Evolutionary conservation across 1,140 invertebrate species (phyloP).

Genomic region (Harpegnathos saltator): DNA sequence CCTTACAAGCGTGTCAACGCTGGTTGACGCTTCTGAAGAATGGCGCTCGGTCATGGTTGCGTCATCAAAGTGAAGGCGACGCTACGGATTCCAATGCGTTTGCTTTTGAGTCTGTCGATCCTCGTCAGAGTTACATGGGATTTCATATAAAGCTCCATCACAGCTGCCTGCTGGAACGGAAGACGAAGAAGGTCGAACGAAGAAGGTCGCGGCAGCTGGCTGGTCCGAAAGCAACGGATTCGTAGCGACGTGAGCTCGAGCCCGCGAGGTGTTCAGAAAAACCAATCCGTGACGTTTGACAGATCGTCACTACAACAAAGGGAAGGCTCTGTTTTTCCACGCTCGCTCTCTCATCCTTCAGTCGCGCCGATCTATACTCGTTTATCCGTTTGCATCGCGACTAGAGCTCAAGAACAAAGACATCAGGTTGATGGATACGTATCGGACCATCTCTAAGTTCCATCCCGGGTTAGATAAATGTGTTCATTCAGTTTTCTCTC

Average conservation of each 20-base stretch:
- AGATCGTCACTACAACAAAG: slow-evolving; percentile 75
- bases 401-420: slow-evolving; percentile 79
- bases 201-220: slow-evolving; percentile 79
- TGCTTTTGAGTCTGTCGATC: slow-evolving; percentile 78
- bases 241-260: slow-evolving; percentile 31
- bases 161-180: slow-evolving; percentile 59
- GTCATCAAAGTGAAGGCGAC: slow-evolving; percentile 35
- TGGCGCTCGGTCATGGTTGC: slow-evolving; percentile 40
- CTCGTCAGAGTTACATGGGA: slow-evolving; percentile 76
- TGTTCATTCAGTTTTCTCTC: background rate
- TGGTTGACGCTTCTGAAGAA: slow-evolving; percentile 65
- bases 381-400: slow-evolving; percentile 5
- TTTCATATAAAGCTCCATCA: slow-evolving; percentile 77
- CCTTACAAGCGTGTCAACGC: slow-evolving; percentile 19
- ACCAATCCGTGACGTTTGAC: slow-evolving; percentile 83
- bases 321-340: slow-evolving; percentile 67
- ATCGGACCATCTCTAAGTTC: background rate
- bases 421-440: slow-evolving; percentile 80
- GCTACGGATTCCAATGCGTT: slow-evolving; percentile 56
- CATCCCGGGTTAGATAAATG: background rate
- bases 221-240: slow-evolving; percentile 62
- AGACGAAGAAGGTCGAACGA: slow-evolving; percentile 74
- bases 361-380: background rate
- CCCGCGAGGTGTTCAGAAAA: slow-evolving; percentile 76
- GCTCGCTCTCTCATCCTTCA: slow-evolving; percentile 7